phyloP scores from a whole-genome alignment of 2,113 vertebrate genomes.

The Meriones unguiculatus region DNA sequence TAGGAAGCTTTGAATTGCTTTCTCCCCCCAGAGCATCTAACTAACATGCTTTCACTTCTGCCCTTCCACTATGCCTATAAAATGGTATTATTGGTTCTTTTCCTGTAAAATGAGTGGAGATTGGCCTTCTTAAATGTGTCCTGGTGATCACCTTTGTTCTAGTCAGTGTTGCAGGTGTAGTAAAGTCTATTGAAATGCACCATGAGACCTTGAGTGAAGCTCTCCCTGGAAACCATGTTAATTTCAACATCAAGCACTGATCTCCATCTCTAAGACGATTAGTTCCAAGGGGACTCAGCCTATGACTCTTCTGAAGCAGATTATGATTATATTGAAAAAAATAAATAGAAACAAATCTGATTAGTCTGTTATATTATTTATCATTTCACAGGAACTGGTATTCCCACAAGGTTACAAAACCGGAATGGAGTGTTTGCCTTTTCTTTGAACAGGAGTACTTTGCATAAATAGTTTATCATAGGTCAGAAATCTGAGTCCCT shows the following conservation, averaged over 20 bases:
- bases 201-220: background rate
- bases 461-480: conserved; percentile 41
- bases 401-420: background rate
- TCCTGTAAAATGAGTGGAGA: background rate
- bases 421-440: background rate
- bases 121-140: background rate
- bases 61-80: background rate
- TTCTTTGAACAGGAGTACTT: conserved; percentile 20
- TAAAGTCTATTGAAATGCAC: background rate
- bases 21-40: background rate
- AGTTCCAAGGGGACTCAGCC: background rate
- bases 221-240: background rate
- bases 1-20: background rate
- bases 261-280: conserved; percentile 1
- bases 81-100: background rate
- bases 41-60: background rate
- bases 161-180: background rate
- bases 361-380: conserved; percentile 43
- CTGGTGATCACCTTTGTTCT: background rate
- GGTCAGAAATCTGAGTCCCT: conserved; percentile 51
- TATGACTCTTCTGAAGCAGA: conserved; percentile 17
- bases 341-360: background rate
- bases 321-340: conserved; percentile 32
- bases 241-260: background rate
- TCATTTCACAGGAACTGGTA: conserved; percentile 46